Base-by-base conservation (phyloP, 35 echinoderm and acorn worm species). In the Patiria miniata region DNA sequence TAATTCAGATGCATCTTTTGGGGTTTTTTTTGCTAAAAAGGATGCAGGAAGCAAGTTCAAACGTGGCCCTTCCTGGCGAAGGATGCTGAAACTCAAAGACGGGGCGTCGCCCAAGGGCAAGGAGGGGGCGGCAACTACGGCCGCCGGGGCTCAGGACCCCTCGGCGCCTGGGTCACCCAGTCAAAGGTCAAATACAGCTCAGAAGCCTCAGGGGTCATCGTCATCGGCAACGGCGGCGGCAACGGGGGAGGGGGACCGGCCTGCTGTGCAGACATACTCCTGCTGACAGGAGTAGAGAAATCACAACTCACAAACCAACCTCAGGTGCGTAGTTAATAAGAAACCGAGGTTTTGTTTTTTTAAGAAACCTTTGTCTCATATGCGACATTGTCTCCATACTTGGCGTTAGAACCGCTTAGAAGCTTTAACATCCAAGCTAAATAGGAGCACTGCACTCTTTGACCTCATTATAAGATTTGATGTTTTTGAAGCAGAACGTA, bases 1-100 rank as follows among this genome's bases (percentile, higher is more conserved):
- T n/a, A n/a, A n/a, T n/a, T n/a, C n/a, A n/a, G n/a, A n/a, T 76
- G 40, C 4, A 34, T 40, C 52, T 12, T 21, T 40, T 78, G 33
- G 81, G 18, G 16, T 29, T 7, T n/a, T 87, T 32, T 18, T 36
- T n/a, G 16, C 2, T 73, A n/a, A n/a, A 73, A 78, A 99, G 96
- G 93, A 89, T 79, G 96, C 91, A 55, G 33, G 61, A 33, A 93
- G 93, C 39, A 94, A 87, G 80, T 99, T 99, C 80, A 91, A 86
- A 47, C 86, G 96, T 5, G 93, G 92, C 26, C 96, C 96, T 29
- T 99, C 96, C 61, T 99, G 96, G 96, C 81, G 93, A 73, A 80
- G 86, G 61, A 99, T 95, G 89, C 94, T 99, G 52, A 94, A 94
- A 92, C 83, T 79, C 39, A 99, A 99, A 87, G 96, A 99, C 52